A percentile compares a stretch with the other conserved stretches of the same genome.
Conservation (phyloP, 2,797 vertebrate species). For the Galagoides demidoff region DNA sequence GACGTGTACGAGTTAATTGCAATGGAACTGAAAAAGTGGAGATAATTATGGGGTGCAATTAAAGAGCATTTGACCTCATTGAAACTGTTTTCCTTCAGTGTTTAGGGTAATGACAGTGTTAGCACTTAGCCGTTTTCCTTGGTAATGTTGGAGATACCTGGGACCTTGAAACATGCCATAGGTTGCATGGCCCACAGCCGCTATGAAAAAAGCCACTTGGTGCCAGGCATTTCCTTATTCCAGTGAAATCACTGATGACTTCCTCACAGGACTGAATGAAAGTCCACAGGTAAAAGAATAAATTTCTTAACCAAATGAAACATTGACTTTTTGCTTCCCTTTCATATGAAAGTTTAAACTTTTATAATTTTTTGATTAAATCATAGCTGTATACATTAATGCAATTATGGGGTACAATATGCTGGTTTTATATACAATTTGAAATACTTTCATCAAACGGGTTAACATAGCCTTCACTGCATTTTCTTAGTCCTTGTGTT, state of each 20-base stretch:
- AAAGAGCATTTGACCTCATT: slow-evolving; percentile 42
- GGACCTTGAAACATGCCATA: background rate
- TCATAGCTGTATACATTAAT: too few species aligned
- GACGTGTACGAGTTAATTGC: slow-evolving; percentile 17
- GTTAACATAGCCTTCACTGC: too few species aligned
- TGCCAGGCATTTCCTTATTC: background rate
- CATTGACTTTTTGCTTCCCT: background rate
- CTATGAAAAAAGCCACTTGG: background rate
- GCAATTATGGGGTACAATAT: too few species aligned
- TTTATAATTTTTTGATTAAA: too few species aligned
- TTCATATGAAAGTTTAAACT: background rate
- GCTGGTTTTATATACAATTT: too few species aligned
- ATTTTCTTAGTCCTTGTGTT: too few species aligned
- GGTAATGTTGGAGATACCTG: background rate
- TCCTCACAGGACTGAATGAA: background rate
- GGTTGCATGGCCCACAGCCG: background rate
- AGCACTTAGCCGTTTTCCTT: background rate
- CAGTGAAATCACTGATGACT: background rate
- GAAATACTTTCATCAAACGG: too few species aligned
- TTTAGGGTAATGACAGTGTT: background rate
- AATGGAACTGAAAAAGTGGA: slow-evolving; percentile 42
- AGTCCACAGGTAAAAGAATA: background rate
- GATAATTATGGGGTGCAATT: slow-evolving; percentile 32
- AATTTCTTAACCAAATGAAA: background rate
- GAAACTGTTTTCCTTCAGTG: background rate